These are phyloP conservation scores for Acrossocheilus wenchowensis DNA, from an alignment of 2,797 vertebrate genomes.

Conservation along the genomic window DNA sequence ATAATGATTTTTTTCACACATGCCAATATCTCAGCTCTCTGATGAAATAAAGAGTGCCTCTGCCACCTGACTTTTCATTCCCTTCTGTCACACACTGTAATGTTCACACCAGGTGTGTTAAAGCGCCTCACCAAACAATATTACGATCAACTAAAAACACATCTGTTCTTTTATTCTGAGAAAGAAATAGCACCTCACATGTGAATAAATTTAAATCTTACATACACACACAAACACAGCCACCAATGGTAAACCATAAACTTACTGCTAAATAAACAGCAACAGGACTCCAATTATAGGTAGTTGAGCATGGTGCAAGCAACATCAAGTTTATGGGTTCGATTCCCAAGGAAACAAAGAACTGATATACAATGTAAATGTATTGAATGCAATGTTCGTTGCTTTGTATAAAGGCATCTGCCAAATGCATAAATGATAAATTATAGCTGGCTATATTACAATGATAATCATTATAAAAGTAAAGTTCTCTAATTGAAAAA, in stretches of 20 bases:
- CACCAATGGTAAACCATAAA: neutral
- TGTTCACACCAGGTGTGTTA: constrained; percentile 22
- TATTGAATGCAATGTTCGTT: neutral
- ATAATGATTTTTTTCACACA: neutral
- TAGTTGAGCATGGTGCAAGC: neutral
- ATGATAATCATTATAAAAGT: neutral
- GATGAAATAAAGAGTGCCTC: neutral
- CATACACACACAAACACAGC: neutral
- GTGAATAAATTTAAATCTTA: neutral
- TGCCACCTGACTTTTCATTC: constrained; percentile 1
- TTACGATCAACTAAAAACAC: neutral
- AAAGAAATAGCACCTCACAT: neutral
- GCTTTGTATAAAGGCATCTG: neutral
- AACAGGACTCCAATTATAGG: neutral
- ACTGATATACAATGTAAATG: neutral
- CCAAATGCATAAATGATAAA: neutral
- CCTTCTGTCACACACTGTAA: constrained; percentile 20
- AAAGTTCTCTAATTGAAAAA: neutral
- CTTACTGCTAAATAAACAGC: neutral
- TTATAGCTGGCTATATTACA: neutral
- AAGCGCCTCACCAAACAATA: neutral
- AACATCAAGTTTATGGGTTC: neutral
- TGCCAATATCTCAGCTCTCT: neutral
- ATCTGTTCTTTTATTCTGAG: constrained; percentile 23
- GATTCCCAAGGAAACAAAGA: neutral